These are phyloP conservation scores for Parnassius glacialis DNA, from an alignment of 2,888 invertebrate species.

Conservation along the genomic window DNA sequence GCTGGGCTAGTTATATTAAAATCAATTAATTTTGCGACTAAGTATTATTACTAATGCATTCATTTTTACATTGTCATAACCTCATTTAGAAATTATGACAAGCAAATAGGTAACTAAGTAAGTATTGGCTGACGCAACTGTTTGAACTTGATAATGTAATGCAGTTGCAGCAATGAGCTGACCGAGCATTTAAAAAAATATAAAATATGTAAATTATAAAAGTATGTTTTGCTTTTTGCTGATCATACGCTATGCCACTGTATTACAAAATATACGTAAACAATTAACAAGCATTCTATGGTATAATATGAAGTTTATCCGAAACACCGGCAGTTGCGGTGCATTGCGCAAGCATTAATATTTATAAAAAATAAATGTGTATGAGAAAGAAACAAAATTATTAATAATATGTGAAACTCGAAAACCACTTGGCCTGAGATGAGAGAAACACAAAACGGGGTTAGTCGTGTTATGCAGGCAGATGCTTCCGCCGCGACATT, in stretches of 20 bases:
- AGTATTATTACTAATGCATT: not conserved
- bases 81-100: conserved; percentile 7
- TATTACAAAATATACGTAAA: conserved; percentile 11
- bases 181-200: not conserved
- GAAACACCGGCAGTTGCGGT: too few relatives aligned
- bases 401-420: not conserved
- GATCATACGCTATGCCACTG: conserved; percentile 1
- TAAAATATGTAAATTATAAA: not conserved
- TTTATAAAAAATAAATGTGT: too few relatives aligned
- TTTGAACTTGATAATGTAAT: conserved; percentile 8
- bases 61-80: not conserved
- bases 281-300: not conserved
- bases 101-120: not conserved
- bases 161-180: not conserved
- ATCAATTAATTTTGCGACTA: too few relatives aligned
- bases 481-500: conserved; percentile 3
- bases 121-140: conserved; percentile 3
- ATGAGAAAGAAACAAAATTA: not conserved
- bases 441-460: conserved; percentile 2
- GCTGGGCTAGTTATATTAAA: not conserved
- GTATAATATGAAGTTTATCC: too few relatives aligned
- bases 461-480: conserved; percentile 7
- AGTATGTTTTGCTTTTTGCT: conserved; percentile 2
- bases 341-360: too few relatives aligned
- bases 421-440: not conserved